Evolutionary conservation across 2,113 vertebrate genomes (phyloP).

Genomic region (Callaeas wilsoni): DNA sequence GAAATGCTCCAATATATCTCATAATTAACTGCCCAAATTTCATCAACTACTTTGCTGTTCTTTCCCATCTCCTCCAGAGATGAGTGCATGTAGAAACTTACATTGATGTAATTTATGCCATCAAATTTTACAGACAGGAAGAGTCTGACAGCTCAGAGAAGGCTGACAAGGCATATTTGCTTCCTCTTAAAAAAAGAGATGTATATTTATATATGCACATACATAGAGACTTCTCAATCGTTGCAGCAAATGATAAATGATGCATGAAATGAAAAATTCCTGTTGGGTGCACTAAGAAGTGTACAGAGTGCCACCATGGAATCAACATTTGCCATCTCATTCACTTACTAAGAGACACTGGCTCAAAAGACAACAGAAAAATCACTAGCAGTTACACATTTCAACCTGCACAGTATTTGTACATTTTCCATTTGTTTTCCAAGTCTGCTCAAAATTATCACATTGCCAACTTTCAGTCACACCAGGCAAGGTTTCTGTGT

Average conservation of each 20-base stretch:
- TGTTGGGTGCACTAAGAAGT: not conserved
- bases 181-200: not conserved
- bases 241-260: slow-evolving; percentile 41
- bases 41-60: not conserved
- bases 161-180: not conserved
- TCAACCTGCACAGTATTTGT: not conserved
- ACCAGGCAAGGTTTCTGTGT: not conserved
- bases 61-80: not conserved
- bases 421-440: not conserved
- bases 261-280: slow-evolving; percentile 58
- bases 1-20: not conserved
- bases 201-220: not conserved
- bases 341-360: not conserved
- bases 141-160: not conserved
- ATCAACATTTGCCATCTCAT: not conserved
- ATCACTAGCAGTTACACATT: not conserved
- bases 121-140: not conserved
- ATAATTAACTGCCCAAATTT: not conserved
- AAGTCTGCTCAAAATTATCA: not conserved
- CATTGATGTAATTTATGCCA: not conserved
- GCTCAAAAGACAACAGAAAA: not conserved
- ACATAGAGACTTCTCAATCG: not conserved
- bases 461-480: not conserved
- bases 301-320: not conserved
- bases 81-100: not conserved